Percentiles rank a stretch among this genome's conserved stretches.
These are phyloP conservation scores for Chlamydotis undulata DNA, from an alignment of 2,113 vertebrate genomes.

Conservation along the genomic window DNA sequence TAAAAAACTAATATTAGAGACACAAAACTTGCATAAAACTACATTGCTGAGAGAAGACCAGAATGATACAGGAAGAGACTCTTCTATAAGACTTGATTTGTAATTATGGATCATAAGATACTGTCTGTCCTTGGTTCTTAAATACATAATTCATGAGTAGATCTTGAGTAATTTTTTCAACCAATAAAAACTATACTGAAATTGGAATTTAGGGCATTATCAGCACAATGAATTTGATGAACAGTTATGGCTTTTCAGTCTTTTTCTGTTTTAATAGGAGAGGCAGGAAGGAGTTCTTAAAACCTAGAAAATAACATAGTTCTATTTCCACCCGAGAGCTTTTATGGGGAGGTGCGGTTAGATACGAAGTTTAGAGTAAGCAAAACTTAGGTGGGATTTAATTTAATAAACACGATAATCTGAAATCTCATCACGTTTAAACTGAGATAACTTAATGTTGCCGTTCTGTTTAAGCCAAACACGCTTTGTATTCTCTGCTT, in stretches of 20 bases:
- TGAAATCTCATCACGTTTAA: not conserved
- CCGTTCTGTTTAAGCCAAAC: not conserved
- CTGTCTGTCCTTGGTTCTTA: not conserved
- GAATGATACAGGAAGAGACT: not conserved
- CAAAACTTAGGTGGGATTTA: not conserved
- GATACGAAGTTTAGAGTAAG: not conserved
- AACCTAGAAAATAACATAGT: not conserved
- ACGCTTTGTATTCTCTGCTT: not conserved
- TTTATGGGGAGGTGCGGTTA: not conserved
- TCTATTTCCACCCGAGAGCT: not conserved
- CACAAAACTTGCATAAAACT: not conserved
- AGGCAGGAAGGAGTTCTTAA: not conserved
- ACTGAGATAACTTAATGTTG: not conserved
- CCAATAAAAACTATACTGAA: not conserved
- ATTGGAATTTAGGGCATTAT: not conserved
- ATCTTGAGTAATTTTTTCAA: conserved; percentile 6
- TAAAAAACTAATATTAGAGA: not conserved
- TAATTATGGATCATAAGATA: conserved; percentile 31
- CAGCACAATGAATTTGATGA: conserved; percentile 6
- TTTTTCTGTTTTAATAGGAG: not conserved
- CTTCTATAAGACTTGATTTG: conserved; percentile 53
- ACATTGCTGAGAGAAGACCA: not conserved
- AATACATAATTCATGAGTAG: conserved; percentile 11
- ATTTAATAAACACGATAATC: not conserved
- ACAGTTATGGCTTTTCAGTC: not conserved